Evolutionary conservation across 2,113 vertebrate genomes (phyloP).

Genomic region (Hucho hucho): DNA sequence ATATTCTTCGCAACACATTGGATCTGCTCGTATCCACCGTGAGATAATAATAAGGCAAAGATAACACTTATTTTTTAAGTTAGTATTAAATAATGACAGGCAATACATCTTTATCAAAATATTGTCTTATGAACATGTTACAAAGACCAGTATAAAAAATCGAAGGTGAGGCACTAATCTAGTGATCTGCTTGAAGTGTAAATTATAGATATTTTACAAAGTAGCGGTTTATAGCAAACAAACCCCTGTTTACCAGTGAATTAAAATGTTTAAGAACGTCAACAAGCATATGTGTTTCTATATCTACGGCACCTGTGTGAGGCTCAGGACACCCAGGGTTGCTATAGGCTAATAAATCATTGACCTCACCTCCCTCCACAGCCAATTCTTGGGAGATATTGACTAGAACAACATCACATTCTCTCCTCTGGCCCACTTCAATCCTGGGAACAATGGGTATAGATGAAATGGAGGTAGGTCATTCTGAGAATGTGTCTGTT

Average conservation of each 20-base stretch:
- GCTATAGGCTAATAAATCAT: slow-evolving; percentile 19
- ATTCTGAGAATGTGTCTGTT: slow-evolving; percentile 54
- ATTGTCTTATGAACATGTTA: background rate
- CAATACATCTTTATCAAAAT: too few relatives aligned
- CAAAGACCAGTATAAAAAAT: too few relatives aligned
- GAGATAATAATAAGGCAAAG: background rate
- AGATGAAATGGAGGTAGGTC: slow-evolving; percentile 63
- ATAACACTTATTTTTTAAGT: background rate
- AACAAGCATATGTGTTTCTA: background rate
- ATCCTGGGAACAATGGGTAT: slow-evolving; percentile 69
- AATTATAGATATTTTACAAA: too few relatives aligned
- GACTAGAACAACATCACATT: slow-evolving; percentile 43
- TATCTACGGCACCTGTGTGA: background rate
- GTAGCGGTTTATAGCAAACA: too few relatives aligned
- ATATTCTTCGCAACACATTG: background rate
- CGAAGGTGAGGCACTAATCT: too few relatives aligned
- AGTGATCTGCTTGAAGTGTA: too few relatives aligned
- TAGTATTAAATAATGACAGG: background rate
- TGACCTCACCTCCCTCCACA: slow-evolving; percentile 13
- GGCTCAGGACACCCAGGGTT: background rate
- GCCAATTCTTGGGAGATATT: slow-evolving; percentile 39
- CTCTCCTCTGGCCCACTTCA: slow-evolving; percentile 60
- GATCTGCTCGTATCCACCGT: background rate
- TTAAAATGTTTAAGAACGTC: background rate
- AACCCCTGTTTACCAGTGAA: background rate